Percentiles rank a stretch among this genome's conserved stretches.
phyloP scores from a whole-genome alignment of 1,140 invertebrate species.

The Wiebesia pumilae region DNA sequence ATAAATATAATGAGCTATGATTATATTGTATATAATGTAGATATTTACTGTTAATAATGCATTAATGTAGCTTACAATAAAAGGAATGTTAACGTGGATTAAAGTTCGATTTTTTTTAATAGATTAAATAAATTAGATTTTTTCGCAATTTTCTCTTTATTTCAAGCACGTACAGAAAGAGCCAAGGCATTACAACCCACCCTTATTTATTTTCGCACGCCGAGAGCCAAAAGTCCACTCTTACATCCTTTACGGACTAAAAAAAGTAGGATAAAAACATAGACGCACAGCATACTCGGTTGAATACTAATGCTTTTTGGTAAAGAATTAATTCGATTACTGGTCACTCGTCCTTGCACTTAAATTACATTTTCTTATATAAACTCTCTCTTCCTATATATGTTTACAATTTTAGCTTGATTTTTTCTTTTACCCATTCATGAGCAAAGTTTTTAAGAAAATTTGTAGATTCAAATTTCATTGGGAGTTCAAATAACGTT shows the following conservation, averaged over 20 bases:
- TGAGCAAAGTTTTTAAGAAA: background rate
- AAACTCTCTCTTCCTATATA: conserved; percentile 4
- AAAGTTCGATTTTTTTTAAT: conserved; percentile 22
- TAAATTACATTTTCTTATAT: background rate
- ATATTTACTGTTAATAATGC: background rate
- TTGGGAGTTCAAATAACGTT: background rate
- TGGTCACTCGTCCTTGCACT: conserved; percentile 26
- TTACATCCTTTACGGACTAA: conserved; percentile 18
- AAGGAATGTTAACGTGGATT: no score
- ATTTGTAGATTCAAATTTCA: background rate
- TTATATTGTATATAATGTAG: no score
- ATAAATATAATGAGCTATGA: no score
- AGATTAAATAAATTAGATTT: conserved; percentile 53
- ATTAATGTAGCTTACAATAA: background rate
- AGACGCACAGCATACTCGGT: conserved; percentile 6
- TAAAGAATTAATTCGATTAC: conserved; percentile 53
- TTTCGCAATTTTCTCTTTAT: conserved; percentile 44
- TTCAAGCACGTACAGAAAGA: conserved; percentile 45
- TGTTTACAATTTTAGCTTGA: background rate
- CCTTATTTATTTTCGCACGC: conserved; percentile 50
- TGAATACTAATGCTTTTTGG: conserved; percentile 46
- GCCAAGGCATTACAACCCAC: conserved; percentile 34
- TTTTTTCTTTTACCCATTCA: background rate
- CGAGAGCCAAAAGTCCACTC: conserved; percentile 41
- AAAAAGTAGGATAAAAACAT: conserved; percentile 16